Evolutionary conservation across 1,140 invertebrate genomes (phyloP).

Genomic region (Littorina saxatilis): DNA sequence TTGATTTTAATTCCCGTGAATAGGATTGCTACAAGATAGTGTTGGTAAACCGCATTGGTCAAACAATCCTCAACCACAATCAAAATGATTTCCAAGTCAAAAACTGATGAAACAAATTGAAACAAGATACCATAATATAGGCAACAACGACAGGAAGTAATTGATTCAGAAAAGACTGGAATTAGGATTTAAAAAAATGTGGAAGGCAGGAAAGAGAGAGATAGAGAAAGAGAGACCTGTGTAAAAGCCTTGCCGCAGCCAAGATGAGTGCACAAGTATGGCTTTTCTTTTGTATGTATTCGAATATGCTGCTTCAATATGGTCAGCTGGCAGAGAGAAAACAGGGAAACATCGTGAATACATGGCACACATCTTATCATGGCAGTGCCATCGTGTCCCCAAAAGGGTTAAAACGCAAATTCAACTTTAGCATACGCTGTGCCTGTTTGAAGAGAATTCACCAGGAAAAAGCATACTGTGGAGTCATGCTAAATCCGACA

Average conservation of each 20-base stretch:
- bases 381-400: no score
- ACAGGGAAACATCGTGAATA: not conserved
- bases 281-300: slow-evolving; percentile 39
- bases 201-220: slow-evolving; percentile 11
- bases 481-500: no score
- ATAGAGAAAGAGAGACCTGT: slow-evolving; percentile 35
- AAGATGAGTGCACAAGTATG: slow-evolving; percentile 35
- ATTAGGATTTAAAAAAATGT: not conserved
- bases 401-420: not conserved
- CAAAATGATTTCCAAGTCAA: not conserved
- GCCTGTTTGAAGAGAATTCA: no score
- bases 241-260: slow-evolving; percentile 36
- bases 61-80: slow-evolving; percentile 3
- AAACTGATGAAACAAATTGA: not conserved
- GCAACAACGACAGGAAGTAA: not conserved
- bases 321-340: slow-evolving; percentile 28
- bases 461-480: no score
- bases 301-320: slow-evolving; percentile 41
- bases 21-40: slow-evolving; percentile 6
- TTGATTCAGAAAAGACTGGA: not conserved
- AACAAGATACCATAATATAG: not conserved
- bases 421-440: no score
- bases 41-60: slow-evolving; percentile 27
- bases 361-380: not conserved
- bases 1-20: not conserved